These are phyloP conservation scores for Hylomyscus alleni DNA, from an alignment of 2,797 vertebrate genomes.

Conservation along the genomic window DNA sequence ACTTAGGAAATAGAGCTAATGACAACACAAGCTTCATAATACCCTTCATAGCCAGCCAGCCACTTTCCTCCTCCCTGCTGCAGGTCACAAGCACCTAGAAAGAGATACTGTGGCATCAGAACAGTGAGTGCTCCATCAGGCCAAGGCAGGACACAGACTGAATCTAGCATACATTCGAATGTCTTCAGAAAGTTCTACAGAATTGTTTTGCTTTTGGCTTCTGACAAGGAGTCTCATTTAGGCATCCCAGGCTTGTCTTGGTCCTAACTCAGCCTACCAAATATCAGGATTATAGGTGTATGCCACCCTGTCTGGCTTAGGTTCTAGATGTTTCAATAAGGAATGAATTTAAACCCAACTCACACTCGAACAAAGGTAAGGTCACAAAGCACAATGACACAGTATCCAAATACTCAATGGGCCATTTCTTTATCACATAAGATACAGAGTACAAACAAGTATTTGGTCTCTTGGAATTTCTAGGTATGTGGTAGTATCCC, in stretches of 20 bases:
- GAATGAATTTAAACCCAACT: not conserved
- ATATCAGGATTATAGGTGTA: not conserved
- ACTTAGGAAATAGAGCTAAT: not conserved
- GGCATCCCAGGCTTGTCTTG: not conserved
- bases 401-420: too few species aligned
- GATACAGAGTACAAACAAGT: not conserved
- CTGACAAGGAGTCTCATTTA: not conserved
- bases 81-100: not conserved
- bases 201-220: not conserved
- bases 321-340: not conserved
- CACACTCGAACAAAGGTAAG: not conserved
- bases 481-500: not conserved
- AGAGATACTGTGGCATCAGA: accelerated
- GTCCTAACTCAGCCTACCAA: not conserved
- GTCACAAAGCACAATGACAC: not conserved
- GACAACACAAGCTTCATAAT: accelerated
- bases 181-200: not conserved
- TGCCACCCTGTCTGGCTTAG: not conserved
- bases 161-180: too few species aligned
- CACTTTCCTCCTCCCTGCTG: not conserved
- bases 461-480: not conserved
- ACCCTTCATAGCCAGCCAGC: not conserved
- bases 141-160: accelerated
- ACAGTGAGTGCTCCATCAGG: accelerated
- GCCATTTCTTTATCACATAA: accelerated